These are phyloP conservation scores for Remorina albescens DNA, from an alignment of 2,797 vertebrate genomes.

Conservation along the genomic window DNA sequence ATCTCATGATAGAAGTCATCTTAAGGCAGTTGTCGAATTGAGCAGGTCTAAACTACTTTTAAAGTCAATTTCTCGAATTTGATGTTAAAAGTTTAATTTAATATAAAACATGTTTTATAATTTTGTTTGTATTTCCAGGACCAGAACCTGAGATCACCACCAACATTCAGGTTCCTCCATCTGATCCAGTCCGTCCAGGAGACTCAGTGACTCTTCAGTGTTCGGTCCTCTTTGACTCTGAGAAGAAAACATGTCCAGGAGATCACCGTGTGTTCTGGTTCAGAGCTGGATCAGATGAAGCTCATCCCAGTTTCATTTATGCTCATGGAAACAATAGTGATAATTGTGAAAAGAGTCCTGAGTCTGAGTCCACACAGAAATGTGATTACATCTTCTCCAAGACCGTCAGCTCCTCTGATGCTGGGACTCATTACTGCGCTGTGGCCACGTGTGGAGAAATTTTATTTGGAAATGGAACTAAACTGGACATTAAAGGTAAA, in stretches of 20 bases:
- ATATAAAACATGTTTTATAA: too few relatives aligned
- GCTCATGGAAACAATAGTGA: conserved; percentile 2
- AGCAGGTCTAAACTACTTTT: too few relatives aligned
- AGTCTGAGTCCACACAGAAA: conserved; percentile 8
- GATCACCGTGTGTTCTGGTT: conserved; percentile 49
- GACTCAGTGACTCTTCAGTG: conserved; percentile 38
- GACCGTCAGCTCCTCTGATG: conserved; percentile 46
- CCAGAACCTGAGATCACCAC: conserved; percentile 11
- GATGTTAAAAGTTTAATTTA: too few relatives aligned
- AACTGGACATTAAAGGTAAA: conserved; percentile 36
- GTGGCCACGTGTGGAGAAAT: conserved; percentile 62
- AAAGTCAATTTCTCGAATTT: too few relatives aligned
- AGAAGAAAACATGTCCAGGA: not conserved
- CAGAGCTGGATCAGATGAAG: conserved; percentile 31
- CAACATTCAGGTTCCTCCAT: not conserved
- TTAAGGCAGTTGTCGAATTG: too few relatives aligned
- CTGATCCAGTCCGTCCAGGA: conserved; percentile 15
- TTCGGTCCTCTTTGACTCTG: conserved; percentile 29
- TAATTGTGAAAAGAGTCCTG: not conserved
- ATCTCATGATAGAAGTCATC: too few relatives aligned
- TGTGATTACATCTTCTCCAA: conserved; percentile 49
- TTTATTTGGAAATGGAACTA: conserved; percentile 40
- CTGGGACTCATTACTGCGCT: conserved; percentile 57
- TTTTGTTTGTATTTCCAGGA: conserved; percentile 2
- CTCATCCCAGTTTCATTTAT: conserved; percentile 28